Evolutionary conservation across 2,888 invertebrate species (phyloP).

Genomic region (Melinopterus prodromus): DNA sequence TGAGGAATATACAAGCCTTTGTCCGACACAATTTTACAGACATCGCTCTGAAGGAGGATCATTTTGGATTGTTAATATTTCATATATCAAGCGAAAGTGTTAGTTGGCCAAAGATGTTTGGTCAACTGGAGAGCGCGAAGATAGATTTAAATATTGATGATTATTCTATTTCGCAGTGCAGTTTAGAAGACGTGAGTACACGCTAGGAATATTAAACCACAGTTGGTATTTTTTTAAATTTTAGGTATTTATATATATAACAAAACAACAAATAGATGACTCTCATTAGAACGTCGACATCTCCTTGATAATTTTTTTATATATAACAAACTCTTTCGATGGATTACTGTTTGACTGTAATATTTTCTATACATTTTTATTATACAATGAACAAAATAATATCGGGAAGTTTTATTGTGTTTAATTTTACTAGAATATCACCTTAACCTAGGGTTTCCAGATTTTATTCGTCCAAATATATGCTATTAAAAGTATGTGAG

Average conservation of each 20-base stretch:
- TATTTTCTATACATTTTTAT: too few species aligned
- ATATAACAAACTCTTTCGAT: too few species aligned
- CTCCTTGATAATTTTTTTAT: neutral
- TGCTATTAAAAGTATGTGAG: too few species aligned
- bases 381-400: too few species aligned
- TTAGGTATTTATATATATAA: neutral
- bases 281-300: neutral
- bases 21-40: neutral
- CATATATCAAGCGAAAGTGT: neutral
- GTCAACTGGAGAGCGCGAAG: constrained; percentile 17
- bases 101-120: constrained; percentile 21
- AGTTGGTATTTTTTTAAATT: neutral
- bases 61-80: constrained; percentile 14
- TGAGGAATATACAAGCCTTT: neutral
- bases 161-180: constrained; percentile 12
- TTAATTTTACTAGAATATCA: too few species aligned
- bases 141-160: constrained; percentile 8
- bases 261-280: neutral
- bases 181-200: constrained; percentile 14
- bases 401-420: too few species aligned
- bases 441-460: too few species aligned
- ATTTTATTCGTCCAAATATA: too few species aligned
- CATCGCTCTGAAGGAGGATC: neutral
- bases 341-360: too few species aligned
- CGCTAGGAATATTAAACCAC: neutral